Conservation (phyloP, 2,888 invertebrate species). For the Allophyes oxyacanthae region DNA sequence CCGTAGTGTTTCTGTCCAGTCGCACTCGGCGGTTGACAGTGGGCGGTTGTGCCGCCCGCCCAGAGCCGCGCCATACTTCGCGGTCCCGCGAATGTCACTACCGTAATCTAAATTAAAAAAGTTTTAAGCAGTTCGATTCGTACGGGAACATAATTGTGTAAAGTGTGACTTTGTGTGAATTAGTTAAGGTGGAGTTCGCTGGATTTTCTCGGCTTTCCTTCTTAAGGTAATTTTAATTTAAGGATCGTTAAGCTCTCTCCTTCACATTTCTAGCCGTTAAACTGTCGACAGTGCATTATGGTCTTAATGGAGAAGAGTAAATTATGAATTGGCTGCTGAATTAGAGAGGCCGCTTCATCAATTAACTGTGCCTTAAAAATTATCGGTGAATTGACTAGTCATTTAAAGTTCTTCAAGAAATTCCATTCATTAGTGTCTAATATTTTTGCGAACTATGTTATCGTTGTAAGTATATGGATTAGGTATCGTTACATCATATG, state of each 20-base stretch:
- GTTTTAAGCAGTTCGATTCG: constrained; percentile 22
- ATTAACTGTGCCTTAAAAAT: constrained; percentile 13
- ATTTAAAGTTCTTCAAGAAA: background rate
- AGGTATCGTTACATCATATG: too few relatives aligned
- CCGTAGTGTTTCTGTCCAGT: constrained; percentile 59
- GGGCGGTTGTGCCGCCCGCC: constrained; percentile 79
- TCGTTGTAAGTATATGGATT: too few relatives aligned
- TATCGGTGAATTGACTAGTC: background rate
- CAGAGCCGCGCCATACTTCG: constrained; percentile 44
- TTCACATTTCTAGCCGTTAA: constrained; percentile 22
- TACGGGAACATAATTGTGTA: constrained; percentile 36
- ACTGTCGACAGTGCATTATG: constrained; percentile 39
- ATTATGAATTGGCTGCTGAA: constrained; percentile 31
- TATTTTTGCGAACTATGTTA: background rate
- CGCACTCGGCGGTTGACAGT: constrained; percentile 54
- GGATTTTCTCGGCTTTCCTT: constrained; percentile 55
- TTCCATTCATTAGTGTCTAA: background rate
- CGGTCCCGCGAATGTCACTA: constrained; percentile 51
- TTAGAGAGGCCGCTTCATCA: constrained; percentile 9
- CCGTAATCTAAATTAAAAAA: constrained; percentile 34
- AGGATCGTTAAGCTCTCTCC: constrained; percentile 32
- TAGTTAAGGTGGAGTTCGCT: constrained; percentile 38
- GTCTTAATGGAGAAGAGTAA: constrained; percentile 36
- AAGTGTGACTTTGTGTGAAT: constrained; percentile 41
- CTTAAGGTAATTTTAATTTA: constrained; percentile 62